phyloP scores from a whole-genome alignment of 2,797 vertebrate species.

The Miichthys miiuy region DNA sequence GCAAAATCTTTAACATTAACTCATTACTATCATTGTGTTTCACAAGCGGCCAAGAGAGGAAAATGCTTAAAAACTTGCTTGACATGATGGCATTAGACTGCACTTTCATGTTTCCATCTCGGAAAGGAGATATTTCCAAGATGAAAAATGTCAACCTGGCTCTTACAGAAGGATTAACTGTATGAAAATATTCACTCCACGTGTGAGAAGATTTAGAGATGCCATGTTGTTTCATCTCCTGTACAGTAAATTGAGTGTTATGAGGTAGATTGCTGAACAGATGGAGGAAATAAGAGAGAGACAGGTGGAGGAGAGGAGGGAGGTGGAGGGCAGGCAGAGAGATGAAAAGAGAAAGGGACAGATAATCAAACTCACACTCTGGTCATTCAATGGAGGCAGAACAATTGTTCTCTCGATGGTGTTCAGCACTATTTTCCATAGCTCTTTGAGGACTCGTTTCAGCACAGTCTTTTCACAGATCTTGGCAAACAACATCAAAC shows the following conservation, averaged over 20 bases:
- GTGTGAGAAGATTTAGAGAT: conserved; percentile 28
- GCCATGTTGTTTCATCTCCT: conserved; percentile 43
- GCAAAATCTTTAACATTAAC: background rate
- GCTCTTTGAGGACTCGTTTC: conserved; percentile 96
- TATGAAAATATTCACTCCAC: background rate
- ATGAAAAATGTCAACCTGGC: conserved; percentile 24
- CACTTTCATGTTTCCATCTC: background rate
- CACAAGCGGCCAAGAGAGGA: background rate
- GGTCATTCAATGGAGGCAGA: conserved; percentile 94
- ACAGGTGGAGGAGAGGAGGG: conserved; percentile 45
- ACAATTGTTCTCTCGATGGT: conserved; percentile 97
- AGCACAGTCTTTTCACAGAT: conserved; percentile 99
- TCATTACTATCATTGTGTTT: conserved; percentile 2
- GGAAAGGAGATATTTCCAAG: conserved; percentile 1
- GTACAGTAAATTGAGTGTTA: conserved; percentile 43
- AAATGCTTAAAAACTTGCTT: background rate
- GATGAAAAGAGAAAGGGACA: conserved; percentile 25
- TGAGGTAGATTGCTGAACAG: conserved; percentile 36
- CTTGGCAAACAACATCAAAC: conserved; percentile 96
- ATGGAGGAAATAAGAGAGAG: conserved; percentile 42
- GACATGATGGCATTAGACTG: conserved; percentile 20
- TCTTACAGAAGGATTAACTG: conserved; percentile 17
- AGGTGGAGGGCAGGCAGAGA: conserved; percentile 17
- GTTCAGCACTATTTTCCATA: conserved; percentile 98
- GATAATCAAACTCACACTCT: conserved; percentile 88